Conservation (phyloP, 1,140 invertebrate species). For the Pogonomyrmex barbatus region DNA sequence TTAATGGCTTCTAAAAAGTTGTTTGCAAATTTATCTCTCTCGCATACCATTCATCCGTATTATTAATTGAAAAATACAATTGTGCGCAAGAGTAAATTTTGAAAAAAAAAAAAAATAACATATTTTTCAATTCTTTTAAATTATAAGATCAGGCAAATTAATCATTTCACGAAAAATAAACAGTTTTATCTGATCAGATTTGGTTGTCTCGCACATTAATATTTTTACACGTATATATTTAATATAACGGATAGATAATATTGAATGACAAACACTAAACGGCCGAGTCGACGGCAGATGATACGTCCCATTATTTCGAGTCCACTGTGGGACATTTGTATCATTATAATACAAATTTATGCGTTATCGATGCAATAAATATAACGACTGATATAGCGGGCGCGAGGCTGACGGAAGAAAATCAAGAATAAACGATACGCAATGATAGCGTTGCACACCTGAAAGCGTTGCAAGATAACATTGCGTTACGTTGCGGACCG, state of each 20-base stretch:
- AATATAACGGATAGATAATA: neutral
- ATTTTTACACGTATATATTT: neutral
- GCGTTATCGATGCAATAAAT: slow-evolving; percentile 37
- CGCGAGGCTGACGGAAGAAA: slow-evolving; percentile 22
- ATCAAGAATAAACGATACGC: slow-evolving; percentile 55
- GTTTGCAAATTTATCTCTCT: neutral
- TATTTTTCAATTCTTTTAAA: neutral
- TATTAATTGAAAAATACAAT: slow-evolving; percentile 13
- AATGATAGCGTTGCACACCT: slow-evolving; percentile 50
- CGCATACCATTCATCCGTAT: neutral
- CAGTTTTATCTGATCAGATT: neutral
- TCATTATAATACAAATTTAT: slow-evolving; percentile 44
- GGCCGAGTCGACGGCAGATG: neutral
- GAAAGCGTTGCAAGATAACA: slow-evolving; percentile 51
- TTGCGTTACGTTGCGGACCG: slow-evolving; percentile 11
- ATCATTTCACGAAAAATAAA: slow-evolving; percentile 17
- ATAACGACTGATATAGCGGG: slow-evolving; percentile 14
- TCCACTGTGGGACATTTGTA: slow-evolving; percentile 9
- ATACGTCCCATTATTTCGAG: neutral
- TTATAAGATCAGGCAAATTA: slow-evolving; percentile 1
- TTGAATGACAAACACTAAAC: neutral
- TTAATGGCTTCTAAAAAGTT: neutral
- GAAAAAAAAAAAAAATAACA: neutral
- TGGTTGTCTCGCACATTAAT: neutral
- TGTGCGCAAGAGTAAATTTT: neutral